These are phyloP conservation scores for Platycnemis pennipes DNA, from an alignment of 2,888 invertebrate species.

Conservation along the genomic window DNA sequence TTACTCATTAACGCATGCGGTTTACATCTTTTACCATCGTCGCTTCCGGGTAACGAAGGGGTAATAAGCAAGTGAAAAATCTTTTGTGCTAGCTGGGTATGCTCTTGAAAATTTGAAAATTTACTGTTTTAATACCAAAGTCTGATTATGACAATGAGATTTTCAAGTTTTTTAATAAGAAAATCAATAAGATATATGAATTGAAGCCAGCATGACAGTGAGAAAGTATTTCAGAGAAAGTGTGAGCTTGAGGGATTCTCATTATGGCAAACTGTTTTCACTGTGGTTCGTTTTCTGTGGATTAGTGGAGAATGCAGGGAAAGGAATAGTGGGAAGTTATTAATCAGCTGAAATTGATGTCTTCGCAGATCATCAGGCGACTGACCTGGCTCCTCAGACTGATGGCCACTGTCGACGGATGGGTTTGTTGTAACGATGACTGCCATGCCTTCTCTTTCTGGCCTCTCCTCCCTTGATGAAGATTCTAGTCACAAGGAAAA, in stretches of 20 bases:
- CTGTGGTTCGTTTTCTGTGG: background rate
- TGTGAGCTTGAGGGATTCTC: background rate
- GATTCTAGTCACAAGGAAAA: conserved; percentile 62
- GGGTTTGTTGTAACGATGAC: conserved; percentile 76
- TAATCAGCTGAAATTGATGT: conserved; percentile 61
- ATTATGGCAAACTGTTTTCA: background rate
- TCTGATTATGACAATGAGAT: background rate
- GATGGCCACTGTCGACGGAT: conserved; percentile 79
- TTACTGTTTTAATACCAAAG: background rate
- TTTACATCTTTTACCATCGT: too few species aligned
- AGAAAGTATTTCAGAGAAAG: background rate
- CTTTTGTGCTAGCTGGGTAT: too few species aligned
- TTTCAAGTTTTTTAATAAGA: background rate
- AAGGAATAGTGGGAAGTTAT: conserved; percentile 31
- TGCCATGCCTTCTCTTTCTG: conserved; percentile 62
- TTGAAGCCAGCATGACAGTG: background rate
- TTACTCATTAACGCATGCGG: too few species aligned
- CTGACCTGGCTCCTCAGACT: conserved; percentile 72
- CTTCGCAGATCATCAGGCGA: conserved; percentile 61
- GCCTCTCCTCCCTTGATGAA: conserved; percentile 58
- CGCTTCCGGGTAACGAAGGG: too few species aligned
- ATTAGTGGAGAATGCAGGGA: conserved; percentile 1
- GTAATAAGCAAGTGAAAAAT: too few species aligned
- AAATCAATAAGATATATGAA: background rate
- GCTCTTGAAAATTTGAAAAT: background rate